Evolutionary conservation across 2,797 vertebrate genomes (phyloP).

Genomic region (Gobio occitaniae): DNA sequence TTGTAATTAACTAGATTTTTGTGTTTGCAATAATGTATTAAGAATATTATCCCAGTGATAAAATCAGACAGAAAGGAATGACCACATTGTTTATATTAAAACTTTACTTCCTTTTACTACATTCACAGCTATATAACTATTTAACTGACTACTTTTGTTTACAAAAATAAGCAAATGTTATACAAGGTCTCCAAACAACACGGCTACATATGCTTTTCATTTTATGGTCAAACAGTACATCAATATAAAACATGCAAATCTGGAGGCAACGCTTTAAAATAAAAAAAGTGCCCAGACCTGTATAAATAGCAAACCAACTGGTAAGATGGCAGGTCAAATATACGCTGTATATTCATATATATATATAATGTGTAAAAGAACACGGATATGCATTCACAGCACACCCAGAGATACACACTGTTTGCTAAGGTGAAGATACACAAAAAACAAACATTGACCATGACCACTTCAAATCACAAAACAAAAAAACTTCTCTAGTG

Average conservation of each 20-base stretch:
- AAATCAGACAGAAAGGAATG: conserved; percentile 1
- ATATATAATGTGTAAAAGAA: conserved; percentile 84
- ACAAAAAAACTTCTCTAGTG: not conserved
- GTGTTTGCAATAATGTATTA: not conserved
- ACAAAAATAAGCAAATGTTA: conserved; percentile 63
- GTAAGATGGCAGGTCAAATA: conserved; percentile 85
- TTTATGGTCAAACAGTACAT: conserved; percentile 89
- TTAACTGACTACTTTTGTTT: conserved; percentile 58
- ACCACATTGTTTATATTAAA: conserved; percentile 58
- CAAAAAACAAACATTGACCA: conserved; percentile 75
- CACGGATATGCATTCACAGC: conserved; percentile 80
- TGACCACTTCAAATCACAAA: conserved; percentile 54
- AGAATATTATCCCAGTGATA: not conserved
- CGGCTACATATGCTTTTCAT: conserved; percentile 76
- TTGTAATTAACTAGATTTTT: not conserved
- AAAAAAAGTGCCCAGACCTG: conserved; percentile 85
- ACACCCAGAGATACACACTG: conserved; percentile 66
- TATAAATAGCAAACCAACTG: conserved; percentile 86
- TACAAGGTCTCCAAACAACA: conserved; percentile 66
- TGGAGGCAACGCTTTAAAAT: conserved; percentile 87
- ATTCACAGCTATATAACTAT: conserved; percentile 62
- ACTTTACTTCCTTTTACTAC: conserved; percentile 64
- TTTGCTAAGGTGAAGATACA: conserved; percentile 70
- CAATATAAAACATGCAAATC: conserved; percentile 88
- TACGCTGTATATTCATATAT: conserved; percentile 83